Conservation (phyloP, 2,113 vertebrate species). For the Tragelaphus strepsiceros region DNA sequence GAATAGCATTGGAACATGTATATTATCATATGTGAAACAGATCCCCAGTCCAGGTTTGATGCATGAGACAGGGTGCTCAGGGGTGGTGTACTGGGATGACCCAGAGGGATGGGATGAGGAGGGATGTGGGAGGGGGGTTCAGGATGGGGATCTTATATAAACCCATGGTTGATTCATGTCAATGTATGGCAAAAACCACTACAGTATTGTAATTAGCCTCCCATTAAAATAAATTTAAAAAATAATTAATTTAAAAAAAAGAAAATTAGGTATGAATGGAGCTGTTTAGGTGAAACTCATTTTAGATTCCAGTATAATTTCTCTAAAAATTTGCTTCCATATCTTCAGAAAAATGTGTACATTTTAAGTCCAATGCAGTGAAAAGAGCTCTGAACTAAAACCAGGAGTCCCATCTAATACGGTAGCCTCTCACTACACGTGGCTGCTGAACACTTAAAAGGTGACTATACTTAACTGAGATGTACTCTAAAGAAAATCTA, state of each 20-base stretch:
- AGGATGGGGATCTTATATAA: background rate
- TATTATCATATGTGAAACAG: background rate
- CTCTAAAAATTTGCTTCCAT: background rate
- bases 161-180: background rate
- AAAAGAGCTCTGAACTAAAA: background rate
- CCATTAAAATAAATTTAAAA: background rate
- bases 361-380: background rate
- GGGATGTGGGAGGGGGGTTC: background rate
- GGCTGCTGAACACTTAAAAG: background rate
- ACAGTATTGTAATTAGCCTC: background rate
- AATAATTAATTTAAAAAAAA: background rate
- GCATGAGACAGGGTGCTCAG: background rate
- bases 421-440: background rate
- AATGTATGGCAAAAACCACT: background rate
- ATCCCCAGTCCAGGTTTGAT: background rate
- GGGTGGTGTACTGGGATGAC: background rate
- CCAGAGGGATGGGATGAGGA: background rate
- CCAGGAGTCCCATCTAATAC: background rate
- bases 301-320: background rate
- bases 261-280: background rate
- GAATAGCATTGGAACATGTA: background rate
- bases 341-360: background rate
- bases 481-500: background rate
- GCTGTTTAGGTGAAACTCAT: background rate
- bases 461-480: background rate